Base-by-base conservation (phyloP, 2,888 invertebrate species). In the Ptilodon capucinus region DNA sequence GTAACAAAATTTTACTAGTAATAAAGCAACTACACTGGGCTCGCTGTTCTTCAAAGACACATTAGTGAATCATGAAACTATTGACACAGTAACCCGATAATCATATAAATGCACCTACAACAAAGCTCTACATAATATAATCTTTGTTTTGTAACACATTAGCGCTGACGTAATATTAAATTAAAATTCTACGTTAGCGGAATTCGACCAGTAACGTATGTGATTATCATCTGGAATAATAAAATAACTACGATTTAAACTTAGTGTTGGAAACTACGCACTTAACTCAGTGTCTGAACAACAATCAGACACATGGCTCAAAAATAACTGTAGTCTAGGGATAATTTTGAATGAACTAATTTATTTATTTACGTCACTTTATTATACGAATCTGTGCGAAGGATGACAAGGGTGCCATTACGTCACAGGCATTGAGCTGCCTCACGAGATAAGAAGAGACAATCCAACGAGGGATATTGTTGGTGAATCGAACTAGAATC, bases 11-110 rank as follows among this genome's bases (percentile, higher is more conserved):
- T 59, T 60, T 42, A 65, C 47, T 43, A 42, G 45, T 34, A 49
- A 51, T 51, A 49, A 52, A 57, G 40, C 40, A 51, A 54, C 32
- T 42, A 14, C 41, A 46, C 44, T 25, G 36, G 30, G n/a, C n/a
- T n/a, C 46, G 39, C 39, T 16, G 36, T 32, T 41, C 21, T 39
- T 54, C 30, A 61, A 41, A 41, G 44, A 50, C 19, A 45, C 41
- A 41, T 45, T 34, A 23, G 30, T 13, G 14, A 46, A 45, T 47
- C 54, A 45, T 63, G 48, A 52, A 60, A 60, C 40, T n/a, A 21
- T 48, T 57, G 54, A 46, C 58, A 57, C 36, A 61, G 43, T 54
- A 44, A 57, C 57, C 57, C 42, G 48, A 51, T 51, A 42, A 56
- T 64, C 25, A 11, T 44, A 44, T 40, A 41, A 18, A 30, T 13